Conservation (phyloP, 2,888 invertebrate species). For the Pherbina coryleti region DNA sequence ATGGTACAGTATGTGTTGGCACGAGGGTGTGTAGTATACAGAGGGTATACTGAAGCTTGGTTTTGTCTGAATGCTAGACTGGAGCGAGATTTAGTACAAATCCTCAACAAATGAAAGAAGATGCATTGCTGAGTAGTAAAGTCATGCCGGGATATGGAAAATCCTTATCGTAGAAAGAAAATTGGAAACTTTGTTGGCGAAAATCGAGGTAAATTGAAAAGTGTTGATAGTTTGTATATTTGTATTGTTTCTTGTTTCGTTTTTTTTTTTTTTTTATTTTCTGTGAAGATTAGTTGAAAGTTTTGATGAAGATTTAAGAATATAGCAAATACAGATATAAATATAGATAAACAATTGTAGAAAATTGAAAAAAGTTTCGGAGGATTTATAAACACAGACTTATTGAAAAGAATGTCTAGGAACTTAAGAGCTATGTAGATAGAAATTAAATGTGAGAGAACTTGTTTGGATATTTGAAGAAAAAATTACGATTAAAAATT, state of each 20-base stretch:
- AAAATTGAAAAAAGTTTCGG: too few relatives aligned
- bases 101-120: constrained; percentile 48
- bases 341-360: neutral
- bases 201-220: constrained; percentile 31
- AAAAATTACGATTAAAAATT: too few relatives aligned
- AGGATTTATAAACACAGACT: too few relatives aligned
- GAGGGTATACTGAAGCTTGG: neutral
- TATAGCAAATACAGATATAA: neutral
- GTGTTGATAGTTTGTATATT: constrained; percentile 9
- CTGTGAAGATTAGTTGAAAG: too few relatives aligned
- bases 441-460: too few relatives aligned
- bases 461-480: too few relatives aligned
- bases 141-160: constrained; percentile 4
- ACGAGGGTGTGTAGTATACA: too few relatives aligned
- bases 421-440: too few relatives aligned
- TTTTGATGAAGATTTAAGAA: too few relatives aligned
- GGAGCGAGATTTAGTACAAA: constrained; percentile 49
- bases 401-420: too few relatives aligned
- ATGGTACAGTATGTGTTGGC: too few relatives aligned
- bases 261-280: too few relatives aligned
- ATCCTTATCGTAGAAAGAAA: constrained; percentile 22
- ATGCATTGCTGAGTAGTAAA: constrained; percentile 39
- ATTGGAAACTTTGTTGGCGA: constrained; percentile 15
- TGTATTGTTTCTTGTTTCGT: neutral
- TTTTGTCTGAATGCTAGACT: neutral